These are phyloP conservation scores for Phallusia fumigata DNA, from an alignment of 23 tunicate genomes.

Conservation along the genomic window DNA sequence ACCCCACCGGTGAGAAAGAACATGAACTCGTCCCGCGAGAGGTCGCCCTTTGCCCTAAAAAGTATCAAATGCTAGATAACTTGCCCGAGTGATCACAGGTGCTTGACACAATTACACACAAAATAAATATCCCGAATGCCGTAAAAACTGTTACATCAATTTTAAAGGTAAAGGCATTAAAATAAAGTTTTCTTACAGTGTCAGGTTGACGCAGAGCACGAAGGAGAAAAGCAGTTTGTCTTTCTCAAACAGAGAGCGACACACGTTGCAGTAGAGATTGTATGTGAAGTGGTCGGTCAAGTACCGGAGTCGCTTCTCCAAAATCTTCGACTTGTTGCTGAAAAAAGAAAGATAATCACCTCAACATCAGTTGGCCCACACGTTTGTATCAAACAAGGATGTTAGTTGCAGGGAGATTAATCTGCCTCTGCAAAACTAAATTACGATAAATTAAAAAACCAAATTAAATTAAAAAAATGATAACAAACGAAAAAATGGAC, in stretches of 20 bases:
- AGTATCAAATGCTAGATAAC: too few species aligned
- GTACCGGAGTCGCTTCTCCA: constrained; percentile 93
- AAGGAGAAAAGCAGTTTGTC: constrained; percentile 94
- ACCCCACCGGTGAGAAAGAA: constrained; percentile 99
- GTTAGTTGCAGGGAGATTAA: too few species aligned
- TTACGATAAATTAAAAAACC: too few species aligned
- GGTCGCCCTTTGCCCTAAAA: constrained; percentile 84
- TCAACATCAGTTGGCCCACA: too few species aligned
- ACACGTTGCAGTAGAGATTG: constrained; percentile 97
- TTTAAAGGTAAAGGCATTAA: background rate
- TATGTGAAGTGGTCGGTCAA: constrained; percentile 99
- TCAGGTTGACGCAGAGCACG: constrained; percentile 89
- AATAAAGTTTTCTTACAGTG: constrained; percentile 67
- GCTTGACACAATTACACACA: too few species aligned
- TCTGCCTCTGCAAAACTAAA: too few species aligned
- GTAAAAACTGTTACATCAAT: background rate
- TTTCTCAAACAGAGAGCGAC: constrained; percentile 97
- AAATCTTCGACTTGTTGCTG: constrained; percentile 92
- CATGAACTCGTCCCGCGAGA: constrained; percentile 78
- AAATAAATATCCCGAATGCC: background rate
- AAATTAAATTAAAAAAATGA: too few species aligned
- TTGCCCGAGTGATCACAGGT: too few species aligned
- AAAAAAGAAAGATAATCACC: too few species aligned
- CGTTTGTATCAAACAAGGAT: too few species aligned
- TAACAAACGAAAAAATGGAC: too few species aligned